Evolutionary conservation across 2,888 invertebrate genomes (phyloP).

Genomic region (Vannuccia rotundouncinata): DNA sequence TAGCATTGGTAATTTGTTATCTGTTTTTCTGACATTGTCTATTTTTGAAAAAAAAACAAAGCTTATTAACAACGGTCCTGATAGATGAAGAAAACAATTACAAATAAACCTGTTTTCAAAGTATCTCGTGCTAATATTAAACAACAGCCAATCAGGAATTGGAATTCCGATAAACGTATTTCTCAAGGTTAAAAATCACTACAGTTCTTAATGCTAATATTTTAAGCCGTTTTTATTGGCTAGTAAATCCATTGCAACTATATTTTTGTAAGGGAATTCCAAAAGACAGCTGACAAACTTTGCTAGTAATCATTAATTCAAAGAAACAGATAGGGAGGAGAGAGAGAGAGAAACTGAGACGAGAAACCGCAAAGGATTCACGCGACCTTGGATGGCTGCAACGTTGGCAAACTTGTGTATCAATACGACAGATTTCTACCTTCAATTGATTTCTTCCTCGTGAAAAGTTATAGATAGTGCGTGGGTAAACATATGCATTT

Average conservation of each 20-base stretch:
- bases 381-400: neutral
- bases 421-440: too few relatives aligned
- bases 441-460: too few relatives aligned
- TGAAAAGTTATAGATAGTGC: too few relatives aligned
- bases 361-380: neutral
- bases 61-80: neutral
- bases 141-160: neutral
- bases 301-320: neutral
- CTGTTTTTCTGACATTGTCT: neutral
- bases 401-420: neutral
- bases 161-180: neutral
- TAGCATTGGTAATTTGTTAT: neutral
- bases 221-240: neutral
- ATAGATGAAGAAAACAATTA: neutral
- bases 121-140: neutral
- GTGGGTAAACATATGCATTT: too few relatives aligned
- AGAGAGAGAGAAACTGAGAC: neutral
- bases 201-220: neutral
- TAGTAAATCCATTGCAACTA: neutral
- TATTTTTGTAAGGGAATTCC: neutral
- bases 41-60: neutral
- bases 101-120: too few relatives aligned
- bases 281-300: neutral
- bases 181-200: neutral
- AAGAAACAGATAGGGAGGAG: neutral